A percentile compares a stretch with the other conserved stretches of the same genome.
Conservation (phyloP, 2,113 vertebrate species). For the Calyptommatus sinebrachiatus region DNA sequence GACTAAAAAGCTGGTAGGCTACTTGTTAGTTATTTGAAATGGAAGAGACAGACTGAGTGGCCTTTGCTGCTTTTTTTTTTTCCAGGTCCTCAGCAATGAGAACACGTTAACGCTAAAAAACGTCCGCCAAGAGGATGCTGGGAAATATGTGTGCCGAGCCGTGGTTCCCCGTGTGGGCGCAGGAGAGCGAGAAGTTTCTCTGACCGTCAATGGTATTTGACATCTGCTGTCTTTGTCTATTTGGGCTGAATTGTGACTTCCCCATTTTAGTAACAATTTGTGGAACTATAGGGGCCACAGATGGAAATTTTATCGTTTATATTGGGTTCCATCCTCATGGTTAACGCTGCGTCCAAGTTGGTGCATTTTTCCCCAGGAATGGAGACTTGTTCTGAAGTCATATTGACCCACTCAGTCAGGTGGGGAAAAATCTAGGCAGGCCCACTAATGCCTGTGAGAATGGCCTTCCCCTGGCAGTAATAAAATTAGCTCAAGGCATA, state of each 20-base stretch:
- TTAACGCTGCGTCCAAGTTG: neutral
- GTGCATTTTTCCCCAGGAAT: no score
- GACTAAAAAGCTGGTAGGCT: no score
- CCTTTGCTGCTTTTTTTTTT: constrained; percentile 22
- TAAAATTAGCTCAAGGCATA: no score
- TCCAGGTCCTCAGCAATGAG: constrained; percentile 94
- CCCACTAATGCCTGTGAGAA: no score
- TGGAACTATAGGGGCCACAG: neutral
- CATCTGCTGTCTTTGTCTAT: neutral
- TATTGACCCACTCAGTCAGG: neutral
- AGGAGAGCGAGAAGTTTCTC: constrained; percentile 89
- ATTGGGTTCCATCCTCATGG: neutral
- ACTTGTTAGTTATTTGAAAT: neutral
- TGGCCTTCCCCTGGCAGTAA: no score
- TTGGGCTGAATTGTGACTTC: neutral
- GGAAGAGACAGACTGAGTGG: neutral
- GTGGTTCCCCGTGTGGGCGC: constrained; percentile 94
- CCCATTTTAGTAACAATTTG: neutral
- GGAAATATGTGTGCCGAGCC: constrained; percentile 93
- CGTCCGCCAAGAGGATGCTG: constrained; percentile 93
- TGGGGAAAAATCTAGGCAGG: neutral
- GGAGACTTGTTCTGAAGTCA: no score
- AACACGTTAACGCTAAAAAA: constrained; percentile 91
- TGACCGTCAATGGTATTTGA: constrained; percentile 94
- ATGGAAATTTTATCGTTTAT: neutral